phyloP scores from a whole-genome alignment of 2,888 invertebrate species.

The Pseudoips prasinana region DNA sequence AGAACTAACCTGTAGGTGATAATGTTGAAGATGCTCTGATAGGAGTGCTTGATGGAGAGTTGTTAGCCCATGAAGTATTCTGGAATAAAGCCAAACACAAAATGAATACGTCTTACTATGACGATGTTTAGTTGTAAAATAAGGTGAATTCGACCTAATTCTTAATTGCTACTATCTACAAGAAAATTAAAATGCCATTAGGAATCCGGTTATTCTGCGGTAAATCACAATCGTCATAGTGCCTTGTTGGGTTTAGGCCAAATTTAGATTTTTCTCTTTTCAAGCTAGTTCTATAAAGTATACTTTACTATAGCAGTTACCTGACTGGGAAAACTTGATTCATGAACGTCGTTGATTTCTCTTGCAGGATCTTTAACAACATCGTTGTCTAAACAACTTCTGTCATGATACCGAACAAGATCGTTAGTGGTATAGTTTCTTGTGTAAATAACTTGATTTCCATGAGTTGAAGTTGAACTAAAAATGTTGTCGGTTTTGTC shows the following conservation, averaged over 20 bases:
- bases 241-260: conserved; percentile 11
- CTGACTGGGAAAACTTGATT: conserved; percentile 66
- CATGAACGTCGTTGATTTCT: conserved; percentile 51
- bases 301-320: conserved; percentile 47
- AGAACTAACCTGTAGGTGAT: conserved; percentile 53
- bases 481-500: conserved; percentile 47
- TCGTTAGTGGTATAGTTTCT: conserved; percentile 57
- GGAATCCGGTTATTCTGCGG: conserved; percentile 68
- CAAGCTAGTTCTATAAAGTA: conserved; percentile 33
- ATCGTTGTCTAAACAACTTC: conserved; percentile 48
- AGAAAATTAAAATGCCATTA: conserved; percentile 73
- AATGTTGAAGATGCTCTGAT: conserved; percentile 45
- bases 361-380: conserved; percentile 56
- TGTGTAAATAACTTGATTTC: conserved; percentile 53
- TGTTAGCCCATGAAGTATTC: conserved; percentile 58
- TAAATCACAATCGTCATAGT: conserved; percentile 46
- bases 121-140: conserved; percentile 40
- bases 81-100: conserved; percentile 43
- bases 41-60: conserved; percentile 38
- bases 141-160: conserved; percentile 51
- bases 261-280: conserved; percentile 16
- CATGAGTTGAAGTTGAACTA: conserved; percentile 37
- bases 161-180: conserved; percentile 57
- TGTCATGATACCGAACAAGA: conserved; percentile 55
- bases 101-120: conserved; percentile 42